Conservation (phyloP, 2,113 vertebrate species). For the Oreotrochilus melanogaster region DNA sequence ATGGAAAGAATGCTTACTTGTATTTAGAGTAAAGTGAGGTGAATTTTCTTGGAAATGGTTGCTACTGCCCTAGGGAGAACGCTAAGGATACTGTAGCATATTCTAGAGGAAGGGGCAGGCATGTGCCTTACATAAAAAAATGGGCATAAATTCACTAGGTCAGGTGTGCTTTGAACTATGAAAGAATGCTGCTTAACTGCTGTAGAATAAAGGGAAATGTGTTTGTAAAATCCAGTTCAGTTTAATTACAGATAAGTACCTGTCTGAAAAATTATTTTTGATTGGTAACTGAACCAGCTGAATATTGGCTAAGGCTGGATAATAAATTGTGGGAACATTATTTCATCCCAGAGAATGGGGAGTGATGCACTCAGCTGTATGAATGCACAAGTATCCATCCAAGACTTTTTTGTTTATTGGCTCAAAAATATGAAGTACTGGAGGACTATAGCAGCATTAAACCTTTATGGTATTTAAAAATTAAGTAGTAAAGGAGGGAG, state of each 20-base stretch:
- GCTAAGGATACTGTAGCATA: background rate
- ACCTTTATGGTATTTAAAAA: background rate
- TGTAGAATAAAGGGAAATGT: background rate
- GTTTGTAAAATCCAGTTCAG: background rate
- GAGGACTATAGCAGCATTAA: background rate
- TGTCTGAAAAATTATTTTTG: background rate
- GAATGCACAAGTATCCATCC: background rate
- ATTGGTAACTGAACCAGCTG: background rate
- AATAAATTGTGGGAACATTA: background rate
- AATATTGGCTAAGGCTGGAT: background rate
- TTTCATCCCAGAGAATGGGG: background rate
- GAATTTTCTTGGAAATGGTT: background rate
- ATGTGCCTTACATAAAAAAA: background rate
- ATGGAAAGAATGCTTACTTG: background rate
- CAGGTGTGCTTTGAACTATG: background rate
- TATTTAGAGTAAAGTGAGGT: background rate
- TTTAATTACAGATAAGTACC: background rate
- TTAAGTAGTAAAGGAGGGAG: background rate
- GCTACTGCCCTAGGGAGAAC: background rate
- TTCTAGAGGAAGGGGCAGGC: background rate
- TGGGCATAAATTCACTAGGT: background rate
- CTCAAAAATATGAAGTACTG: background rate
- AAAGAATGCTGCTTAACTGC: background rate
- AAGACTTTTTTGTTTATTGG: background rate
- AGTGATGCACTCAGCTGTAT: background rate